Conservation (phyloP, 2,797 vertebrate genomes). For the Catharus ustulatus region DNA sequence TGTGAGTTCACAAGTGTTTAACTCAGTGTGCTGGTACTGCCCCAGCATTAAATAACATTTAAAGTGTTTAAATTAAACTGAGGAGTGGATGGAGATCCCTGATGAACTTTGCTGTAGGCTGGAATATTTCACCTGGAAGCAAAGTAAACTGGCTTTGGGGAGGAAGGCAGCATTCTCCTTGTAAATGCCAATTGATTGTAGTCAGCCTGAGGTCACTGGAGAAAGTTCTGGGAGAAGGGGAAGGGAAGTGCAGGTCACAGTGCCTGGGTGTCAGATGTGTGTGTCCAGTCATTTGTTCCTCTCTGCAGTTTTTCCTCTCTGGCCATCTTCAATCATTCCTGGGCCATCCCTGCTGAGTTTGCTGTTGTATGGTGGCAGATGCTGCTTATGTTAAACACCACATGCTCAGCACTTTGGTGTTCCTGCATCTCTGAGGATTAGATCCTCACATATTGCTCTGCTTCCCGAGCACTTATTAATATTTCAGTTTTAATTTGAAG, state of each 20-base stretch:
- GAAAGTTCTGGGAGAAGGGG: neutral
- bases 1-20: neutral
- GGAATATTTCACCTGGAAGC: neutral
- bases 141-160: neutral
- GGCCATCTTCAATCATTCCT: slow-evolving; percentile 24
- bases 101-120: neutral
- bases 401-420: slow-evolving; percentile 62
- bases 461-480: slow-evolving; percentile 56
- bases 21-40: neutral
- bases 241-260: neutral
- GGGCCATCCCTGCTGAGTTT: slow-evolving; percentile 6
- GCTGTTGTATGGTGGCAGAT: slow-evolving; percentile 41
- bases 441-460: slow-evolving; percentile 42
- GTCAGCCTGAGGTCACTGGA: neutral
- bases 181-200: neutral
- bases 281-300: neutral
- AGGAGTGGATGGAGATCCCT: neutral
- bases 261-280: neutral
- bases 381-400: slow-evolving; percentile 73
- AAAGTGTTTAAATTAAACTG: neutral
- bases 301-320: neutral
- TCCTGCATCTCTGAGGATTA: slow-evolving; percentile 47
- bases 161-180: neutral
- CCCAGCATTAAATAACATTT: neutral
- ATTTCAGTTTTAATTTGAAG: slow-evolving; percentile 56